Base-by-base conservation (phyloP, 2,113 vertebrate genomes). In the Erinaceus europaeus region DNA sequence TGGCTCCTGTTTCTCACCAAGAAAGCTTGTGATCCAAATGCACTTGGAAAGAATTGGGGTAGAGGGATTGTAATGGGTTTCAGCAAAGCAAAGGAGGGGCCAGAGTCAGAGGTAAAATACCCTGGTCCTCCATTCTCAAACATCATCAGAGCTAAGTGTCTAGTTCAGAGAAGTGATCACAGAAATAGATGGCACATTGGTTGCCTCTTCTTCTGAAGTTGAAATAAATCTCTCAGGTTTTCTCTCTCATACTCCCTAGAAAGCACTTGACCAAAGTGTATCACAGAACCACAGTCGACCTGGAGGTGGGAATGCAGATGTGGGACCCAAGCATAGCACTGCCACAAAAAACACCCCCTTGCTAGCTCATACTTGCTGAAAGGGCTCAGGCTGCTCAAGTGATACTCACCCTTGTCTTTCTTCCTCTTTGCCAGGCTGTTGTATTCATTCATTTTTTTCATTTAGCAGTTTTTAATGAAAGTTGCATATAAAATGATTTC, bases 281-380 rank as follows among this genome's bases (percentile, higher is more conserved):
- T 6, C 4, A 15, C 5, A 20, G 29, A 11, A n/a, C 8, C 4
- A 12, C 2, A 3, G 72, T 52, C 79, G 15, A 36, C 2, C 3
- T 27, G 57, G 25, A 6, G 18, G 6, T 0, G 6, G 42, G 17
- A 5, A 9, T 4, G 12, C 0, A 18, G 25, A 6, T 0, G 5
- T 3, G 4, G 13, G 34, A 25, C 7, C 48, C 42, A 73, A 29
- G 44, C 27, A 27, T 1, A 34, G 18, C 1, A 2, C 18, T 0
- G 0, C 29, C 25, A 50, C 40, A 42, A 32, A 9, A 18, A 38
- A 10, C 25, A 52, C 6, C 0, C 1, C 27, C 21, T 3, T 29
- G 7, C 14, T 50, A 0, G 4, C 50, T 27, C 9, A 18, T 14
- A 2, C 21, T 15, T 9, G n/a, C n/a, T 36, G 15, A 14, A 15